Evolutionary conservation across 2,797 vertebrate species (phyloP).

Genomic region (Epinephelus malabaricus): DNA sequence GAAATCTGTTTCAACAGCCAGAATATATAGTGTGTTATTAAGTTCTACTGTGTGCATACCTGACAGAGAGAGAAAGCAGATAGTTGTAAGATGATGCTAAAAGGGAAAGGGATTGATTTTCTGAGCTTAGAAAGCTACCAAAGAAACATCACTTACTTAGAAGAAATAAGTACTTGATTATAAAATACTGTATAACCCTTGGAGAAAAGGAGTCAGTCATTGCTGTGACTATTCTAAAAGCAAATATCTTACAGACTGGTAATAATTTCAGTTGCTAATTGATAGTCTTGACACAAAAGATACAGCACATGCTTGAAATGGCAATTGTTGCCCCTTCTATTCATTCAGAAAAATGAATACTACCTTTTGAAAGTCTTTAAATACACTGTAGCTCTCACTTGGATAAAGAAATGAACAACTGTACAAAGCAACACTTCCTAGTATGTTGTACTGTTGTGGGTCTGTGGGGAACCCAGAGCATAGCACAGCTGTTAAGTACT

Average conservation of each 20-base stretch:
- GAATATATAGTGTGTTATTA: too few species aligned
- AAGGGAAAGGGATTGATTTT: background rate
- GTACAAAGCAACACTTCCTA: slow-evolving; percentile 73
- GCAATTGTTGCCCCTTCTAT: slow-evolving; percentile 11
- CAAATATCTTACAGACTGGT: background rate
- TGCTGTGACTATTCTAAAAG: background rate
- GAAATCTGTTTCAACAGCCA: too few species aligned
- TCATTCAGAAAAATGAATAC: slow-evolving; percentile 35
- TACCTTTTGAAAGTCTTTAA: slow-evolving; percentile 49
- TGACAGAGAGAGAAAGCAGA: background rate
- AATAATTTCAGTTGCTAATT: slow-evolving; percentile 13
- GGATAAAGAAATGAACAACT: slow-evolving; percentile 73
- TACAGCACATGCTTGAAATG: slow-evolving; percentile 16
- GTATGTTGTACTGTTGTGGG: slow-evolving; percentile 67
- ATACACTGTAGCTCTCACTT: slow-evolving; percentile 52
- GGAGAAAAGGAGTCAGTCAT: background rate
- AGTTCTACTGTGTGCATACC: too few species aligned
- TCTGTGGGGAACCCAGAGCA: slow-evolving; percentile 76
- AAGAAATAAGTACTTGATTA: slow-evolving; percentile 14
- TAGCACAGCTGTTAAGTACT: slow-evolving; percentile 86
- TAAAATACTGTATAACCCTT: background rate
- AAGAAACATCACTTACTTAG: background rate
- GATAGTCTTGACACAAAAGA: slow-evolving; percentile 12
- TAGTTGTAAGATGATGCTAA: background rate
- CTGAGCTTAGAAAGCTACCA: slow-evolving; percentile 13